Evolutionary conservation across 2,797 vertebrate species (phyloP).

Genomic region (Phaenicophaeus curvirostris): DNA sequence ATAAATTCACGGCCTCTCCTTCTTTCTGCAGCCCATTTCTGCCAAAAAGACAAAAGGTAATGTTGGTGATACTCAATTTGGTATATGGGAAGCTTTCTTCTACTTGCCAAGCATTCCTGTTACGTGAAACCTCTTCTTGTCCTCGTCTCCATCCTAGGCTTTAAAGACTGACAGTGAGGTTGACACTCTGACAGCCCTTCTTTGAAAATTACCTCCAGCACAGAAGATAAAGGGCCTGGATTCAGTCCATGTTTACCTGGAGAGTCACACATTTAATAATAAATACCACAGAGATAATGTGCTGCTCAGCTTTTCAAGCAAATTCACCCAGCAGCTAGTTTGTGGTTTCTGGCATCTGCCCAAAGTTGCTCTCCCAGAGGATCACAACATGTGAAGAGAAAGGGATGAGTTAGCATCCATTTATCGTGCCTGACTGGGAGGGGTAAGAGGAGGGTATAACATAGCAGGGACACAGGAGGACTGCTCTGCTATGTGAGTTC

Average conservation of each 20-base stretch:
- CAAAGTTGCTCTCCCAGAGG: background rate
- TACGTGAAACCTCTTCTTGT: background rate
- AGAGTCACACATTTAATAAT: background rate
- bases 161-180: background rate
- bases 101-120: background rate
- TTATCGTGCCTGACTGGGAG: background rate
- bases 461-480: background rate
- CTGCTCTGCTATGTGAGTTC: fast-evolving
- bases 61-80: background rate
- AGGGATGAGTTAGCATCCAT: background rate
- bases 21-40: background rate
- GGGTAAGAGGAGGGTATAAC: background rate
- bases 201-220: background rate
- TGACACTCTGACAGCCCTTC: background rate
- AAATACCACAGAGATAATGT: constrained; percentile 15
- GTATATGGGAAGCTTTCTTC: background rate
- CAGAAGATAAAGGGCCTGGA: background rate
- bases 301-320: constrained; percentile 9
- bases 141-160: background rate
- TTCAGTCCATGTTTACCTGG: background rate
- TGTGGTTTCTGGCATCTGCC: background rate
- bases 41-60: background rate
- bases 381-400: background rate
- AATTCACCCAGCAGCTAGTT: background rate
- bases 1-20: background rate